Percentiles rank a stretch among this genome's conserved stretches.
These are phyloP conservation scores for Drosophila emarginata DNA, from an alignment of 2,888 invertebrate genomes.

Conservation along the genomic window DNA sequence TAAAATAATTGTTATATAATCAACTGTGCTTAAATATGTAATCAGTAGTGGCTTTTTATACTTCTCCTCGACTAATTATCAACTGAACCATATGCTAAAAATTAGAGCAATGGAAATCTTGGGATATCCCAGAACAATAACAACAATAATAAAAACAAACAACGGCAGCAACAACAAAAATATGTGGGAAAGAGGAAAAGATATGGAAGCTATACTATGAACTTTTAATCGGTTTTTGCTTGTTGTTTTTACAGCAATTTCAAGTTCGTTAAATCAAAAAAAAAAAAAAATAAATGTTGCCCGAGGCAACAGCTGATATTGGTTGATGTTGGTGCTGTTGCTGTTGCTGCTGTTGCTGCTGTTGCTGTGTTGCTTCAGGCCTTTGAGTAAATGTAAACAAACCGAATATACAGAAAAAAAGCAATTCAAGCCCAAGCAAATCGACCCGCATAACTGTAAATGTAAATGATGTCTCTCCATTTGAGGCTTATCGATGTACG, in stretches of 20 bases:
- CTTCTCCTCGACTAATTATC: neutral
- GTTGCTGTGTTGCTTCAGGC: neutral
- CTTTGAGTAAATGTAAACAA: slow-evolving; percentile 30
- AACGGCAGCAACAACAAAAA: neutral
- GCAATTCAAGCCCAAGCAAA: slow-evolving; percentile 11
- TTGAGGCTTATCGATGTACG: slow-evolving; percentile 66
- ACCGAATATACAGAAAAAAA: slow-evolving; percentile 41
- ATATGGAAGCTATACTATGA: slow-evolving; percentile 10
- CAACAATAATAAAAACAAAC: neutral
- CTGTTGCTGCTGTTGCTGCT: neutral
- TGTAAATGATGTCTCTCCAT: slow-evolving; percentile 72
- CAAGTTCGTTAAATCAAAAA: slow-evolving; percentile 57
- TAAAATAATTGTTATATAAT: neutral
- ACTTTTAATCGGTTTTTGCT: slow-evolving; percentile 34
- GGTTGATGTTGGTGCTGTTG: slow-evolving; percentile 17
- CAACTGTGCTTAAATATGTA: neutral
- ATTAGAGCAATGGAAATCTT: neutral
- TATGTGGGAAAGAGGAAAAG: neutral
- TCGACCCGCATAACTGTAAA: slow-evolving; percentile 61
- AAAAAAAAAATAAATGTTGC: slow-evolving; percentile 23
- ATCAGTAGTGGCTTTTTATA: neutral
- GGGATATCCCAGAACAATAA: slow-evolving; percentile 1
- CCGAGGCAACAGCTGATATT: slow-evolving; percentile 59
- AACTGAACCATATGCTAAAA: neutral
- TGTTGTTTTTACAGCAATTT: slow-evolving; percentile 48